Percentiles rank a stretch among this genome's conserved stretches.
These are phyloP conservation scores for Caenorhabditis sp. DNA, from an alignment of 2,888 invertebrate genomes.

Conservation along the genomic window DNA sequence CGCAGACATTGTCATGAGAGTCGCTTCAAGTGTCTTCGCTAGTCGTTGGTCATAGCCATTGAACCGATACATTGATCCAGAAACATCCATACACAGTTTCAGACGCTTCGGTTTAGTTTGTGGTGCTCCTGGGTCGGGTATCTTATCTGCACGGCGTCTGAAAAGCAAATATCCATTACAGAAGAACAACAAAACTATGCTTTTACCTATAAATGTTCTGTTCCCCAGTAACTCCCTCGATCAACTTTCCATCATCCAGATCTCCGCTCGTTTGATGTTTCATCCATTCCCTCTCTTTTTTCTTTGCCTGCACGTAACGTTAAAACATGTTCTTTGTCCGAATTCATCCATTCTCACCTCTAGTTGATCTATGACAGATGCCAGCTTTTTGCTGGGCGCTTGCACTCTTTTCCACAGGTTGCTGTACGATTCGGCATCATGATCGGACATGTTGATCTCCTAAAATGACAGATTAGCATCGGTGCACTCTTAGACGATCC, in stretches of 20 bases:
- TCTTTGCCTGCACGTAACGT: slow-evolving; percentile 87
- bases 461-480: slow-evolving; percentile 85
- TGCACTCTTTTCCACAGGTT: slow-evolving; percentile 88
- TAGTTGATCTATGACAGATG: slow-evolving; percentile 91
- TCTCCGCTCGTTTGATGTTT: slow-evolving; percentile 96
- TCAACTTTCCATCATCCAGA: slow-evolving; percentile 94
- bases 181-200: no score
- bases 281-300: slow-evolving; percentile 92
- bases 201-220: slow-evolving; percentile 92
- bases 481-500: not conserved
- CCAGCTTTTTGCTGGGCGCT: slow-evolving; percentile 90
- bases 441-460: slow-evolving; percentile 96
- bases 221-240: slow-evolving; percentile 94
- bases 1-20: slow-evolving; percentile 92
- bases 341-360: slow-evolving; percentile 85
- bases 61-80: slow-evolving; percentile 98
- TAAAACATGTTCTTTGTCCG: not conserved
- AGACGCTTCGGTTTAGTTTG: slow-evolving; percentile 91
- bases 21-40: slow-evolving; percentile 86
- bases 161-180: not conserved
- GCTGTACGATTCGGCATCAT: slow-evolving; percentile 92
- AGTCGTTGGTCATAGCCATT: slow-evolving; percentile 96
- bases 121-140: slow-evolving; percentile 87
- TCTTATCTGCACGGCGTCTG: slow-evolving; percentile 78
- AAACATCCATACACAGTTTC: slow-evolving; percentile 88